Evolutionary conservation across 2,888 invertebrate genomes (phyloP).

Genomic region (Pseudolycoriella hygida): DNA sequence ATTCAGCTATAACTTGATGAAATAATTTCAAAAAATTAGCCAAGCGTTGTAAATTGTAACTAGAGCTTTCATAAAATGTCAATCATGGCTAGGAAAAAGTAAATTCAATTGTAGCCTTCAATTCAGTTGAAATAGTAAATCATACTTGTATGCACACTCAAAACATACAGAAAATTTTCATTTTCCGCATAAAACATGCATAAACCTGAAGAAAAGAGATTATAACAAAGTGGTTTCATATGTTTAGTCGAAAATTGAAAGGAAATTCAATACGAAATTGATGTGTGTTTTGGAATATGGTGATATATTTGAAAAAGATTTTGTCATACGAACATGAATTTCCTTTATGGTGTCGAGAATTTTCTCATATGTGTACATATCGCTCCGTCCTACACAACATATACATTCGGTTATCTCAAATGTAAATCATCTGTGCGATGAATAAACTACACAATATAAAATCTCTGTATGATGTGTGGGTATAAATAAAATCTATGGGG

Average conservation of each 20-base stretch:
- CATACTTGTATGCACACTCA: neutral
- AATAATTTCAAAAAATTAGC: too few relatives aligned
- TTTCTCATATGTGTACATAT: too few relatives aligned
- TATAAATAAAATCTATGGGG: neutral
- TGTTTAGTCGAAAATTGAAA: conserved; percentile 8
- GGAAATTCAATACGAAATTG: conserved; percentile 2
- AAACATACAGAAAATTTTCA: neutral
- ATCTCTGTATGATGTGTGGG: neutral
- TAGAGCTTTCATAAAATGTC: too few relatives aligned
- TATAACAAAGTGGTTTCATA: conserved; percentile 14
- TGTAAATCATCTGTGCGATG: too few relatives aligned
- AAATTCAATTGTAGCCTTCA: too few relatives aligned
- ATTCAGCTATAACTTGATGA: too few relatives aligned
- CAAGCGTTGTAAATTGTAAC: too few relatives aligned
- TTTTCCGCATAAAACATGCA: conserved; percentile 7
- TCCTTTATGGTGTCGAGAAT: conserved; percentile 8
- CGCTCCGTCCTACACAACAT: too few relatives aligned
- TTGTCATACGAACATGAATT: conserved; percentile 13
- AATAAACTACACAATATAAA: neutral
- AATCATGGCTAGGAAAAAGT: too few relatives aligned
- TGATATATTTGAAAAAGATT: conserved; percentile 9
- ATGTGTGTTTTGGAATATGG: neutral
- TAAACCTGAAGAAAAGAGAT: conserved; percentile 10
- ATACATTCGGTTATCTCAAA: too few relatives aligned
- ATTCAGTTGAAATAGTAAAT: neutral